phyloP scores from a whole-genome alignment of 2,113 vertebrate species.

The Pachycephala philippinensis region DNA sequence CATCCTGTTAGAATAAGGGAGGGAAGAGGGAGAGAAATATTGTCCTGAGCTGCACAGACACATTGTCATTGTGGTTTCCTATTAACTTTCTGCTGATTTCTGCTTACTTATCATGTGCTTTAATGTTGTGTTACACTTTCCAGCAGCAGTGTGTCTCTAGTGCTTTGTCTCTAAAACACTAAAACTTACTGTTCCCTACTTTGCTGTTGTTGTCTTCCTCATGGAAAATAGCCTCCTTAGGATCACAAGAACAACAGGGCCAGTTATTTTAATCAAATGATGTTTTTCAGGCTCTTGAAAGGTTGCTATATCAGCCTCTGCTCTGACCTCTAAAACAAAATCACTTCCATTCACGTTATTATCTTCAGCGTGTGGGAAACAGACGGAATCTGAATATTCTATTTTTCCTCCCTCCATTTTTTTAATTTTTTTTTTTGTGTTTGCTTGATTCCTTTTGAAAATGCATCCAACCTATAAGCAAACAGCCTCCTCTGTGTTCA shows the following conservation, averaged over 20 bases:
- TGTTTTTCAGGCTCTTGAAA: slow-evolving; percentile 62
- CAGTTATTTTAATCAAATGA: slow-evolving; percentile 45
- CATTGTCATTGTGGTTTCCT: not conserved
- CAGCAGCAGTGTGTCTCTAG: slow-evolving; percentile 29
- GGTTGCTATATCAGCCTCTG: slow-evolving; percentile 65
- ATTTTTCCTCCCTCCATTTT: slow-evolving; percentile 23
- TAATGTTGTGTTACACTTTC: slow-evolving; percentile 2
- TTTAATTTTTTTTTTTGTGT: not conserved
- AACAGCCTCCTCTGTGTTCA: slow-evolving; percentile 76
- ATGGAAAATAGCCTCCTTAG: slow-evolving; percentile 54
- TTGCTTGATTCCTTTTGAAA: slow-evolving; percentile 61
- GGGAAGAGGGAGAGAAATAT: not conserved
- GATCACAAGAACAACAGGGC: slow-evolving; percentile 25
- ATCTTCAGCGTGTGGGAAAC: slow-evolving; percentile 81
- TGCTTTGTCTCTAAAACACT: slow-evolving; percentile 13
- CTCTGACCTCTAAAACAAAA: slow-evolving; percentile 60
- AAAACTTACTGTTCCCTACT: not conserved
- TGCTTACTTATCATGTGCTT: not conserved
- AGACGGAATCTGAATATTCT: slow-evolving; percentile 59
- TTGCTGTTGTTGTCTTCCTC: not conserved
- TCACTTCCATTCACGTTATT: slow-evolving; percentile 73
- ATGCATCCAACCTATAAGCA: slow-evolving; percentile 61
- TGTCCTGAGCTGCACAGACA: not conserved
- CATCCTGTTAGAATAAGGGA: slow-evolving; percentile 14
- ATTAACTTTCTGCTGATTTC: slow-evolving; percentile 4